Base-by-base conservation (phyloP, 2,888 invertebrate genomes). In the Orthonevra nobilis region DNA sequence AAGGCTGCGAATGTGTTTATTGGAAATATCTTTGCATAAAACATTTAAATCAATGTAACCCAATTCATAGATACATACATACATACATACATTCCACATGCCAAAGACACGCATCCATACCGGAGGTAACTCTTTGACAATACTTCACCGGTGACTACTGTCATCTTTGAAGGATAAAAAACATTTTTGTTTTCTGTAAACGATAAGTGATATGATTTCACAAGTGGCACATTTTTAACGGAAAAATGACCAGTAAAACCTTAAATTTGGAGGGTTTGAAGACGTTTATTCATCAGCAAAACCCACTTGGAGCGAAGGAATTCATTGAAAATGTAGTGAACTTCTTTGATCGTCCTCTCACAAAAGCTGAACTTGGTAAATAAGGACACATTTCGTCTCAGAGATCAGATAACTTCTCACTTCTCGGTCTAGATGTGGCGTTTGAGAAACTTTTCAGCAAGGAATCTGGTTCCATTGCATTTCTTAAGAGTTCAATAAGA, bases 321-420 rank as follows among this genome's bases (percentile, higher is more conserved):
- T 61, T 63, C 12, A 36, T 84, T 6, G 74, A 83, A n/a, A 81
- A 79, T 63, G 44, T 83, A 28, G 74, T 61, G 1, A 81, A 72
- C 5, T 83, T 83, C 52, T 83, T 84, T 32, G 77, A 77, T 28
- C 20, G 14, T 28, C 44, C 58, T 1, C 26, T 82, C 14, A 75
- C 82, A 1, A 70, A 79, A 46, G 79, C 81, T 1, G 84, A 84
- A 75, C 50, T 83, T 14, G 84, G 84, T 84, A 81, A 72, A 30
- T 36, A 23, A 38, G 7, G 5, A 23, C 23, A 4, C 3, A 4
- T 23, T 5, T 4, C 3, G 23, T 23, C 23, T 23, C 3, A 4
- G 5, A 23, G 5, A 23, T 23, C 3, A 23, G 5, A n/a, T n/a
- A n/a, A 4, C 1, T 23, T 12, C 4, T 23, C 2, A 10, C 28